A percentile compares a stretch with the other conserved stretches of the same genome.
Evolutionary conservation across 2,888 invertebrate genomes (phyloP).

Genomic region (Amblyjoppa fuscipennis): DNA sequence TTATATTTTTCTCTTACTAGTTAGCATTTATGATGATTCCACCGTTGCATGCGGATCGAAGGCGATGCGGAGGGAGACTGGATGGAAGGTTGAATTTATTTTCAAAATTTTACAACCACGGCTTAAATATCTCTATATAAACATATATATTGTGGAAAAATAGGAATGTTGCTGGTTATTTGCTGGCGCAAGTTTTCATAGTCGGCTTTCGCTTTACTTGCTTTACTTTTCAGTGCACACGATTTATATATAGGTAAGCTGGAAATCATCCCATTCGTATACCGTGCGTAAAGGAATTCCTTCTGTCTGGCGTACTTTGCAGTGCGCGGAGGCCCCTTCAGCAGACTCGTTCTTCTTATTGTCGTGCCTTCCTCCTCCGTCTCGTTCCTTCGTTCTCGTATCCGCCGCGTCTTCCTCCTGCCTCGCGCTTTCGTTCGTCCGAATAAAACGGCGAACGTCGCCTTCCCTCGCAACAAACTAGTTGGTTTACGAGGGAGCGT

Average conservation of each 20-base stretch:
- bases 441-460: slow-evolving; percentile 65
- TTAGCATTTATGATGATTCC: slow-evolving; percentile 48
- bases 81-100: slow-evolving; percentile 48
- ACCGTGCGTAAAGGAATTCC: slow-evolving; percentile 53
- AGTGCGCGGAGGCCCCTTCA: not conserved
- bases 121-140: slow-evolving; percentile 14
- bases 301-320: slow-evolving; percentile 43
- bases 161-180: slow-evolving; percentile 8
- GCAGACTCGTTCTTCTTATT: slow-evolving; percentile 51
- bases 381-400: not conserved
- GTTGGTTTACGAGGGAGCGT: slow-evolving; percentile 70
- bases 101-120: slow-evolving; percentile 21
- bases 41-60: slow-evolving; percentile 6
- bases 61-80: not conserved
- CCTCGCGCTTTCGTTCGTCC: slow-evolving; percentile 59
- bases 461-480: slow-evolving; percentile 69
- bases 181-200: slow-evolving; percentile 6
- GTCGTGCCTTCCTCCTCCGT: slow-evolving; percentile 33
- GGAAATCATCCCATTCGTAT: slow-evolving; percentile 60
- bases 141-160: slow-evolving; percentile 20
- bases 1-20: slow-evolving; percentile 20
- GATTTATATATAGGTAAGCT: slow-evolving; percentile 2
- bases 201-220: not conserved
- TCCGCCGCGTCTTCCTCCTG: slow-evolving; percentile 14
- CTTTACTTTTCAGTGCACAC: slow-evolving; percentile 6